These are phyloP conservation scores for Drosophila fuyamai DNA, from an alignment of 1,140 invertebrate species.

Conservation along the genomic window DNA sequence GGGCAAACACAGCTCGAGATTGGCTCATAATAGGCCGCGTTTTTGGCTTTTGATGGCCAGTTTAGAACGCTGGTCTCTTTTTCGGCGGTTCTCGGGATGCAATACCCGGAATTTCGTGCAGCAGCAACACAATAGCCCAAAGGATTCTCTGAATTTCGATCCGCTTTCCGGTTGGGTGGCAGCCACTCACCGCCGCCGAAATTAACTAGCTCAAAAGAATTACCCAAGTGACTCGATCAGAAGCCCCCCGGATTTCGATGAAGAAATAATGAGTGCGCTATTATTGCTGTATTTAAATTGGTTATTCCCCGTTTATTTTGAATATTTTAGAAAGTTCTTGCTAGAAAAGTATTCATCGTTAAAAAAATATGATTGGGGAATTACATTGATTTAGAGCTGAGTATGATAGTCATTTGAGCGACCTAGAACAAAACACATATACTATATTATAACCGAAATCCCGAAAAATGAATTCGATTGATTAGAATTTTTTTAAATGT, in stretches of 20 bases:
- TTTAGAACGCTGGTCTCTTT: slow-evolving; percentile 30
- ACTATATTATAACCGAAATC: too few relatives aligned
- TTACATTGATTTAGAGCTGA: too few relatives aligned
- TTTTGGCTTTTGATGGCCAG: slow-evolving; percentile 47
- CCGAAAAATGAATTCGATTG: too few relatives aligned
- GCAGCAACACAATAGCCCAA: slow-evolving; percentile 72
- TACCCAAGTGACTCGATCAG: not conserved
- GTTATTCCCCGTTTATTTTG: not conserved
- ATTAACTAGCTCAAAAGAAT: slow-evolving; percentile 39
- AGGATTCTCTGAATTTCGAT: slow-evolving; percentile 79
- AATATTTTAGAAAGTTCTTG: not conserved
- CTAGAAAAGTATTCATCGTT: not conserved
- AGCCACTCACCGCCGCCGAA: slow-evolving; percentile 20
- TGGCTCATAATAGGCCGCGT: slow-evolving; percentile 66
- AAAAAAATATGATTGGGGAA: too few relatives aligned
- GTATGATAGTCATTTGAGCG: too few relatives aligned
- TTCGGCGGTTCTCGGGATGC: slow-evolving; percentile 53
- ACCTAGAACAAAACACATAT: too few relatives aligned
- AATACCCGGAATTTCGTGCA: slow-evolving; percentile 77
- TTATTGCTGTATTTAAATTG: not conserved
- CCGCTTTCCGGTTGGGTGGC: slow-evolving; percentile 57
- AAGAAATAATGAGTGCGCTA: not conserved
- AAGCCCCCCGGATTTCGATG: not conserved
- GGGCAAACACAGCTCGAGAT: slow-evolving; percentile 37
- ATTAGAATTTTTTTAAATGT: too few relatives aligned